Base-by-base conservation (phyloP, 2,888 invertebrate genomes). In the Acanthosepion lycidas region DNA sequence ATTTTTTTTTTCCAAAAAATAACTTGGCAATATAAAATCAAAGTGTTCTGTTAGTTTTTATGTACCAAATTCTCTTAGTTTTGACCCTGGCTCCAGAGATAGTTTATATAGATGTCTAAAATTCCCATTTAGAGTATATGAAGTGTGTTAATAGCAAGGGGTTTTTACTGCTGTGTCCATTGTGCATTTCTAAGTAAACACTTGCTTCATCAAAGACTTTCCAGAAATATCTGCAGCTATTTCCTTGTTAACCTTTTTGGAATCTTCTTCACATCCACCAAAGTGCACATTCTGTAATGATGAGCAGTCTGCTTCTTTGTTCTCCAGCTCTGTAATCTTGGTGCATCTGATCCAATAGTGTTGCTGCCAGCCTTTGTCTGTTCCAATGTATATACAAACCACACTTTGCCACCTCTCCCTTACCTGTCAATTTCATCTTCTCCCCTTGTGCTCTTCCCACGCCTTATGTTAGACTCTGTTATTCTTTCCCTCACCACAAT, bases 201-300 rank as follows among this genome's bases (percentile, higher is more conserved):
- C 78, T n/a, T 42, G 26, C 26, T 23, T 78, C 78, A n/a, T 78
- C 78, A 78, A 78, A 78, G 78, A 78, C 78, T 78, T 78, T 78
- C 78, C 78, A 78, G 78, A 33, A 78, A 78, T 78, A 78, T 78
- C 78, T 78, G 78, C 78, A n/a, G 78, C 78, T n/a, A 78, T 78
- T 78, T 78, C 33, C n/a, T 78, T n/a, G 78, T 78, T 78, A 78
- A 78, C 78, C 78, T 78, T 78, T 78, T n/a, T 18, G 8, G n/a
- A 15, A 23, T 33, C 78, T 59, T 59, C 23, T 59, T 23, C 59
- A 20, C 59, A 33, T 33, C 78, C 8, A 12, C 78, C 78, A n/a
- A 4, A 12, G 5, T 12, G n/a, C 78, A 78, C n/a, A 78, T n/a
- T 33, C 33, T n/a, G n/a, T n/a, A 33, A 78, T 33, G 78, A 78